Base-by-base conservation (phyloP, 2,888 invertebrate species). In the Phengaris arion region DNA sequence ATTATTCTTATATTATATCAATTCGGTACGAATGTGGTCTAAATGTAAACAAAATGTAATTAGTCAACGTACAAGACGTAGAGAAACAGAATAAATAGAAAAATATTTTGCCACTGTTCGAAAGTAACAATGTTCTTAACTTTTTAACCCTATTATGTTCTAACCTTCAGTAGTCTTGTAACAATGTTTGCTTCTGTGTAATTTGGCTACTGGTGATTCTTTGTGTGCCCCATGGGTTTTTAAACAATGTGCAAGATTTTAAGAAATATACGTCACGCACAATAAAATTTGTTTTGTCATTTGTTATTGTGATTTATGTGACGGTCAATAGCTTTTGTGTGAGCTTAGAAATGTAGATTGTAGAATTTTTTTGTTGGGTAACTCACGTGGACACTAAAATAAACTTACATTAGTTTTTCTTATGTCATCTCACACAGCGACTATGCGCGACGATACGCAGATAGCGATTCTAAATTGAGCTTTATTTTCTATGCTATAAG, bases 81-180 rank as follows among this genome's bases (percentile, higher is more conserved):
- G n/a, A 68, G 46, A 13, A 48, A 69, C 46, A 46, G 13, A 48
- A 35, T 22, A 72, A 54, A 22, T 52, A 22, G 35, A 54, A 22
- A 72, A 72, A 72, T 72, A 72, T 93, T 92, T 93, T 87, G 92
- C 93, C 90, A 90, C 92, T 86, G 89, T 88, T 86, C 83, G 87
- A 86, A 88, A 89, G 69, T 77, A 83, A 91, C 92, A 93, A 92
- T 86, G 85, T 82, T 81, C 83, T 81, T 84, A 79, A 83, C 82
- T 83, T 83, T 84, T 84, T 89, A 90, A 90, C 89, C 86, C 89
- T 86, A 90, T 92, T 92, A 90, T 90, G 85, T 86, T 86, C 87
- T 88, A 90, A 90, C 88, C 92, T 86, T 85, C 85, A 81, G 79
- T 76, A 84, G 86, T 83, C 76, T 80, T 89, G 90, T 90, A 86